phyloP scores from a whole-genome alignment of 2,113 vertebrate genomes.

The Paratilapia polleni region DNA sequence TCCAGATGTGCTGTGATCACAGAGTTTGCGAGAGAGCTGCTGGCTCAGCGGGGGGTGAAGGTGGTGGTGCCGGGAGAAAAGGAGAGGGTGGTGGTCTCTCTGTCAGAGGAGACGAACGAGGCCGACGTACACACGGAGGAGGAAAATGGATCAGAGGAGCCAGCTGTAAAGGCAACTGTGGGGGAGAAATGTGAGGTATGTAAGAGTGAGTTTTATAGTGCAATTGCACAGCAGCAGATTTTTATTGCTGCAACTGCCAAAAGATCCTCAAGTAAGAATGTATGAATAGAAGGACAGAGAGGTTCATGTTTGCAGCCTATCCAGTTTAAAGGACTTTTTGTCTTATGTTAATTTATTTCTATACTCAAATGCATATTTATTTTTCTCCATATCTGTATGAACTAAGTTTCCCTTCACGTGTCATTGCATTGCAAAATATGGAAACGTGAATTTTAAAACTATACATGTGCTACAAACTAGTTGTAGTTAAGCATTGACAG shows the following conservation, averaged over 20 bases:
- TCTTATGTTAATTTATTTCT: too few species aligned
- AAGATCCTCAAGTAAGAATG: neutral
- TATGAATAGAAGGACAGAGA: neutral
- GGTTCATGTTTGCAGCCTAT: neutral
- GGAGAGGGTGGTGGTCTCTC: slow-evolving; percentile 77
- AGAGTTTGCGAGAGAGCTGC: slow-evolving; percentile 86
- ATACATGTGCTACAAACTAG: too few species aligned
- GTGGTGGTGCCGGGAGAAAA: slow-evolving; percentile 86
- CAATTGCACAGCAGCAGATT: neutral
- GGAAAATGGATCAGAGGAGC: slow-evolving; percentile 52
- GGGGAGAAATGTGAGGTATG: slow-evolving; percentile 85
- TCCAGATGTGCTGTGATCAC: slow-evolving; percentile 90
- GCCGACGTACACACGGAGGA: slow-evolving; percentile 17
- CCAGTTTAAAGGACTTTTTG: neutral
- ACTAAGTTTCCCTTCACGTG: too few species aligned
- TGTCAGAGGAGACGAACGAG: slow-evolving; percentile 71
- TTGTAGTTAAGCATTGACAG: too few species aligned
- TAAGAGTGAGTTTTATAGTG: neutral
- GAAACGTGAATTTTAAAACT: too few species aligned
- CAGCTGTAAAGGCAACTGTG: slow-evolving; percentile 37
- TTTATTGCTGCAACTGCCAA: neutral
- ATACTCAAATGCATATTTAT: too few species aligned
- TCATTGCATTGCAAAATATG: too few species aligned
- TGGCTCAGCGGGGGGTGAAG: slow-evolving; percentile 84
- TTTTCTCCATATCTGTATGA: too few species aligned